Evolutionary conservation across 2,797 vertebrate genomes (phyloP).

Genomic region (Knipowitschia caucasica): DNA sequence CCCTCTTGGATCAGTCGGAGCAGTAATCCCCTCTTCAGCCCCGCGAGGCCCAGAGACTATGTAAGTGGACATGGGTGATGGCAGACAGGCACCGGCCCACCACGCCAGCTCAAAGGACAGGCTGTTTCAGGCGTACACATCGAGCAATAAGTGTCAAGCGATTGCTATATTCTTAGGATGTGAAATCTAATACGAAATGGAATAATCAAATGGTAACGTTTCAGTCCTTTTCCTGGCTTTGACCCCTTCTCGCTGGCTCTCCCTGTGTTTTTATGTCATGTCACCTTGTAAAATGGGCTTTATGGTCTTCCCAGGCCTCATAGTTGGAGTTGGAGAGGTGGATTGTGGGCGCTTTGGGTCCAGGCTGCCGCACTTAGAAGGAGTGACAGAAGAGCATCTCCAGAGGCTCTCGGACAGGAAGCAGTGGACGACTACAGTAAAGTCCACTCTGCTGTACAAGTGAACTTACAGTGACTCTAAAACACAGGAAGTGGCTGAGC

Average conservation of each 20-base stretch:
- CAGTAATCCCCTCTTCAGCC: constrained; percentile 75
- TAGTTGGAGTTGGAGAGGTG: constrained; percentile 41
- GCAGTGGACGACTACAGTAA: constrained; percentile 12
- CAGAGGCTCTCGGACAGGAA: constrained; percentile 53
- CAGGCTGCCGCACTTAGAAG: constrained; percentile 50
- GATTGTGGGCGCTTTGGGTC: constrained; percentile 54
- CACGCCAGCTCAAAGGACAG: constrained; percentile 37
- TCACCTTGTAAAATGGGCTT: constrained; percentile 75
- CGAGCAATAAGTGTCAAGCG: neutral
- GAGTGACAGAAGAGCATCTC: constrained; percentile 60
- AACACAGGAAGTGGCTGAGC: neutral
- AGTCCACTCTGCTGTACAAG: neutral
- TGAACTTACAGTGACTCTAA: constrained; percentile 2
- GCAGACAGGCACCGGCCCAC: constrained; percentile 65
- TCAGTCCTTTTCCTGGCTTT: constrained; percentile 24
- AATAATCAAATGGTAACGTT: constrained; percentile 26
- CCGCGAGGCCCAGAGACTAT: constrained; percentile 63
- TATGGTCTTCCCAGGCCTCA: constrained; percentile 66
- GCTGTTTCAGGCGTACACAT: neutral
- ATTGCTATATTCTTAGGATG: neutral
- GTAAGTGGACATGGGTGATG: constrained; percentile 73
- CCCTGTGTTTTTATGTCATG: constrained; percentile 67
- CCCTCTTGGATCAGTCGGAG: constrained; percentile 70
- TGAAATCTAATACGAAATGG: constrained; percentile 22
- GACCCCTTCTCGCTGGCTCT: constrained; percentile 43